Conservation (phyloP, 92 coral and sea anemone species). For the Umimayanthus chanpuru region DNA sequence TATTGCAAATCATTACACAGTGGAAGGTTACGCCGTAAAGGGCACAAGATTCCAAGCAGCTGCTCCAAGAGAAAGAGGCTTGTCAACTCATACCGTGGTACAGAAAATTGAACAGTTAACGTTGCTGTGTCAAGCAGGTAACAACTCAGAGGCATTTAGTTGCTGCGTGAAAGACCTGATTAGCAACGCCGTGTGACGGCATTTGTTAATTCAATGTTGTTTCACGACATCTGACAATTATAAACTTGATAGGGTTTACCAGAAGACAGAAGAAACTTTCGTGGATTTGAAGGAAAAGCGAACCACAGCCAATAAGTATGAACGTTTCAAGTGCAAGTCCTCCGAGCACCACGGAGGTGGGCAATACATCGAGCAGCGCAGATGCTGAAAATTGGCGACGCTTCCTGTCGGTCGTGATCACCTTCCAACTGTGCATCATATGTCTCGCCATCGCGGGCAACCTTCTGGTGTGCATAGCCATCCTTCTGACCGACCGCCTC, state of each 20-base stretch:
- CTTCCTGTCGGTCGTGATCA: slow-evolving; percentile 1
- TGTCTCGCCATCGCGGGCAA: slow-evolving; percentile 38
- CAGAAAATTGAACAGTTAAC: background rate
- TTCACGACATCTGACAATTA: background rate
- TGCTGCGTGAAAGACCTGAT: background rate
- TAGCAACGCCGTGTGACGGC: background rate
- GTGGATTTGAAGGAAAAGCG: background rate
- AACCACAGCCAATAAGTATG: background rate
- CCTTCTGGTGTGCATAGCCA: slow-evolving; percentile 36
- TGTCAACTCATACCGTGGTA: background rate
- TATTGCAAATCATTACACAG: slow-evolving; percentile 9
- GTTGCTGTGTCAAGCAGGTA: background rate
- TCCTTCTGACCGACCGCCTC: slow-evolving; percentile 25
- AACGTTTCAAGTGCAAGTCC: background rate
- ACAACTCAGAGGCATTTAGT: background rate
- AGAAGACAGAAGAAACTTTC: background rate
- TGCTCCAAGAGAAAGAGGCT: slow-evolving; percentile 5
- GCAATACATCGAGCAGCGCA: background rate
- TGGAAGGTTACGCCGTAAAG: slow-evolving; percentile 19
- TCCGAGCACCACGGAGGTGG: background rate
- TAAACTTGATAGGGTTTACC: background rate
- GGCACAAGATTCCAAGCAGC: slow-evolving; percentile 35
- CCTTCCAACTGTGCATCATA: slow-evolving; percentile 34
- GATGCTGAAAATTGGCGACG: background rate
- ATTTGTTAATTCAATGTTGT: background rate